Conservation (phyloP, 2,797 vertebrate genomes). For the Apogon hyalosoma region DNA sequence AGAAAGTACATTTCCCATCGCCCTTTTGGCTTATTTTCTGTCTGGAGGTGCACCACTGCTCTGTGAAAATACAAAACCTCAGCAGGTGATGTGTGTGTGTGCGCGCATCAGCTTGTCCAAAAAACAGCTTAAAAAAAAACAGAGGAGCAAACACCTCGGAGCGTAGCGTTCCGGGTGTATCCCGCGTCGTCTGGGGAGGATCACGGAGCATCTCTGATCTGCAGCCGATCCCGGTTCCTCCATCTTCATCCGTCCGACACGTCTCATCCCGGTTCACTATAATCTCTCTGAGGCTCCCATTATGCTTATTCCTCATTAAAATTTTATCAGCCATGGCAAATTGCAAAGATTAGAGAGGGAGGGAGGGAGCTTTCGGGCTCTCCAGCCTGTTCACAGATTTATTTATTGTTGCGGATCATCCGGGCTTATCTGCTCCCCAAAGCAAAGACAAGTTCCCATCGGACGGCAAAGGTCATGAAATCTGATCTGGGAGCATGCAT, state of each 20-base stretch:
- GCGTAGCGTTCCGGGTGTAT: slow-evolving; percentile 13
- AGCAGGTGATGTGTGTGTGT: neutral
- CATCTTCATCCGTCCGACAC: slow-evolving; percentile 58
- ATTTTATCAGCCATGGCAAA: slow-evolving; percentile 81
- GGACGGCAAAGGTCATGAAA: slow-evolving; percentile 73
- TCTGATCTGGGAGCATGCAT: slow-evolving; percentile 68
- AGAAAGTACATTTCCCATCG: neutral
- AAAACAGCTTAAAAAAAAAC: neutral
- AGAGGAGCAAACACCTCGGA: neutral
- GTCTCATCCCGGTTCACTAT: slow-evolving; percentile 65
- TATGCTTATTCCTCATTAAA: slow-evolving; percentile 85
- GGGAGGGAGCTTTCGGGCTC: slow-evolving; percentile 53
- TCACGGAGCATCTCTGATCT: slow-evolving; percentile 26
- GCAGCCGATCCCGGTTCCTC: slow-evolving; percentile 43
- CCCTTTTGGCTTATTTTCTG: neutral
- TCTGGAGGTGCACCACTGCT: neutral
- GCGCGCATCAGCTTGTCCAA: neutral
- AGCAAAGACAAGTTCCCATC: slow-evolving; percentile 65
- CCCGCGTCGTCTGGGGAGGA: slow-evolving; percentile 12
- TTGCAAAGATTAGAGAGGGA: slow-evolving; percentile 79
- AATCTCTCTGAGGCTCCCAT: slow-evolving; percentile 78
- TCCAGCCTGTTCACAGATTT: slow-evolving; percentile 74
- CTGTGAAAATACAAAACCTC: too few relatives aligned
- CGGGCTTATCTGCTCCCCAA: slow-evolving; percentile 77
- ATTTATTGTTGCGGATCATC: slow-evolving; percentile 80